Evolutionary conservation across 2,113 vertebrate species (phyloP), one percentile per base, ranked within the genome.

Genomic region (Gymnocephalus cernua): DNA sequence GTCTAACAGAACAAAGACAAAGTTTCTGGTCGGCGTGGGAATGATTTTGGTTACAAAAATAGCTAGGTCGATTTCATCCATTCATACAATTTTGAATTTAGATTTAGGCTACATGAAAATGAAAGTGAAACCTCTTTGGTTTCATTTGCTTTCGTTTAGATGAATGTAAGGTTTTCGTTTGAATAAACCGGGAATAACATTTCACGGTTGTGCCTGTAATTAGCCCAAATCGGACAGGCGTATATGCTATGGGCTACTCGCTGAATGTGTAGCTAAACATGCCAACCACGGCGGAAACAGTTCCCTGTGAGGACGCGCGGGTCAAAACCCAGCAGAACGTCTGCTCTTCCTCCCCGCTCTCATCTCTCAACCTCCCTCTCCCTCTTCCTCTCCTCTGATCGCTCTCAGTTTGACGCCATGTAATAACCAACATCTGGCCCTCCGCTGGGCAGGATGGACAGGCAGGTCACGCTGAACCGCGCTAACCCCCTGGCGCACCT

Each of bases 361-460:
- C 32, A 32, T 6, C 66, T 47, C 59, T 41, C 69, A 6, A 11
- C 67, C 72, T 82, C 19, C 56, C 48, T 48, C 79, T 50, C 72
- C 25, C 6, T 71, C 57, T 74, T 75, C 71, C 85, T 80, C 62
- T 78, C 76, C 85, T 90, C 87, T 91, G 89, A 90, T 90, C 79
- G 53, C 74, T 65, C 91, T 38, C 89, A 72, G 86, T 81, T 84
- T 83, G 89, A 89, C 75, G 75, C 90, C 90, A 84, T 93, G 86
- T 93, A 90, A 92, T 83, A 90, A 77, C 76, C 88, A 86, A 89
- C 92, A 92, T 92, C 88, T 93, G 94, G 91, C 77, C 82, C 59
- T 63, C 10, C 70, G 61, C 84, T 83, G 57, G 69, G 38, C 73
- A 63, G 80, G 65, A 83, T 67, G 67, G 81, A 84, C 86, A 79